These are phyloP conservation scores for Etheostoma cragini DNA, from an alignment of 2,113 vertebrate species.

Conservation along the genomic window DNA sequence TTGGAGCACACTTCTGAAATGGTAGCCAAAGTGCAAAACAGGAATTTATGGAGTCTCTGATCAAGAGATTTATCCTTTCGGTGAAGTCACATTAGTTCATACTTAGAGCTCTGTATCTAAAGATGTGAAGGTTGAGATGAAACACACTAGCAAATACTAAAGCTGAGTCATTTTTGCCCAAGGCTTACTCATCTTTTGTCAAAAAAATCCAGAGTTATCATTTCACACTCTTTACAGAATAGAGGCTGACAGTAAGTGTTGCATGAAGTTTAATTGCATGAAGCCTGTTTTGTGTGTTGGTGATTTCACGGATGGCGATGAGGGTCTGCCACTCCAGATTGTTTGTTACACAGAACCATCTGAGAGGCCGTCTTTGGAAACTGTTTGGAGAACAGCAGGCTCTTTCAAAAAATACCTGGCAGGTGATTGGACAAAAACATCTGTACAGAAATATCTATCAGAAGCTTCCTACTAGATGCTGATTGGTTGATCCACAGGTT, in stretches of 20 bases:
- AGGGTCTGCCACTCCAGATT: neutral
- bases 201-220: neutral
- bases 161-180: constrained; percentile 27
- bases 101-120: constrained; percentile 35
- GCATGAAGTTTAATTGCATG: neutral
- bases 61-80: constrained; percentile 48
- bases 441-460: too few species aligned
- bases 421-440: too few species aligned
- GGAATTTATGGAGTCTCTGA: constrained; percentile 48
- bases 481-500: too few species aligned
- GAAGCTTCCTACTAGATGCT: too few species aligned
- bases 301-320: neutral
- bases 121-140: constrained; percentile 38
- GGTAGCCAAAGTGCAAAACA: constrained; percentile 36
- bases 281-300: neutral
- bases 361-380: too few species aligned
- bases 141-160: constrained; percentile 32
- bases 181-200: constrained; percentile 12
- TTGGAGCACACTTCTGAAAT: constrained; percentile 38
- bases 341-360: too few species aligned
- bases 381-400: too few species aligned
- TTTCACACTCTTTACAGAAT: neutral
- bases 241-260: neutral
- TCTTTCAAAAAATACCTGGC: too few species aligned
- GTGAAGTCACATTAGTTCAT: constrained; percentile 37